Evolutionary conservation across 2,888 invertebrate genomes (phyloP).

Genomic region (Embidobia sp.): DNA sequence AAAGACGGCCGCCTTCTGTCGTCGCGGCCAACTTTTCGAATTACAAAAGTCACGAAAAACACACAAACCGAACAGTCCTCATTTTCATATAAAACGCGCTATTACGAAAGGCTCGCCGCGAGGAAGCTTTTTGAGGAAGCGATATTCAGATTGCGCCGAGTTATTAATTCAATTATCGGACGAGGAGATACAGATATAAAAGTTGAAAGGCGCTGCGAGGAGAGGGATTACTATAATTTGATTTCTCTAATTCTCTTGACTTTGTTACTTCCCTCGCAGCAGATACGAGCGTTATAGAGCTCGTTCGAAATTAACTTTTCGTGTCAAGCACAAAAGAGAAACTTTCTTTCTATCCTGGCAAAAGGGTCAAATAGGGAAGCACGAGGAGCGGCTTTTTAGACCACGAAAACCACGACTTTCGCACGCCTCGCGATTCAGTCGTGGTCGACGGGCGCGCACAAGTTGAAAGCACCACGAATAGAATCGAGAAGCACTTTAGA

Average conservation of each 20-base stretch:
- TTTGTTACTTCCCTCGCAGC: conserved; percentile 51
- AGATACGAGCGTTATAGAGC: conserved; percentile 59
- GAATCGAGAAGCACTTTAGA: conserved; percentile 61
- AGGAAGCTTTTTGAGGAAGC: neutral
- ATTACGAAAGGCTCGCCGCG: conserved; percentile 4
- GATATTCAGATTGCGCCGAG: conserved; percentile 26
- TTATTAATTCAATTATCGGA: conserved; percentile 43
- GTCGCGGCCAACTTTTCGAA: neutral
- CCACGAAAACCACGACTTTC: conserved; percentile 65
- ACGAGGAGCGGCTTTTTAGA: conserved; percentile 54
- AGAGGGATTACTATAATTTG: conserved; percentile 61
- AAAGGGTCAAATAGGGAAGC: conserved; percentile 65
- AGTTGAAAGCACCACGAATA: conserved; percentile 54
- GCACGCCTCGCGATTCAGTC: conserved; percentile 60
- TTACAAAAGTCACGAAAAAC: conserved; percentile 19
- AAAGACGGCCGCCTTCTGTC: neutral
- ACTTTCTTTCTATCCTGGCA: conserved; percentile 63
- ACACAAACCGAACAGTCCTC: neutral
- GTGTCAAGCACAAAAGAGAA: conserved; percentile 64
- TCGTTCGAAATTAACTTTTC: conserved; percentile 66
- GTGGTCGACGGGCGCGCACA: conserved; percentile 45
- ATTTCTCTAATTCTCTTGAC: conserved; percentile 61
- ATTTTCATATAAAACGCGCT: conserved; percentile 21
- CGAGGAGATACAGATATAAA: conserved; percentile 32
- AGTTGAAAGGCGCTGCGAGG: conserved; percentile 25